Base-by-base conservation (phyloP, 2,888 invertebrate genomes). In the Smittia aterrima region DNA sequence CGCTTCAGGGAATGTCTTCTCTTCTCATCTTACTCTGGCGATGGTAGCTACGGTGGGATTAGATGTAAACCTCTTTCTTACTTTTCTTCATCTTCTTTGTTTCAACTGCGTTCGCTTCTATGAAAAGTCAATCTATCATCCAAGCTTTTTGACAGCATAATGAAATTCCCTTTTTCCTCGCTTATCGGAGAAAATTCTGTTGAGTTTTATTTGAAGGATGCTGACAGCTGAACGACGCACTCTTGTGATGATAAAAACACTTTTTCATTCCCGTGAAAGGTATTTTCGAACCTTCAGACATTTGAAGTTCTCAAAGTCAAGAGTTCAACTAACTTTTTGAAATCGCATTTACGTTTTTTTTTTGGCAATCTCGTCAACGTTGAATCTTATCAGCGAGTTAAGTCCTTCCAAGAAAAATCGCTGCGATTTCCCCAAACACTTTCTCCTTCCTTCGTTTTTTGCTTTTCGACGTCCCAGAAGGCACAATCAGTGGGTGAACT, bases 61-160 rank as follows among this genome's bases (percentile, higher is more conserved):
- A 32, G 32, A 3, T 32, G 4, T 32, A 32, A 32, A 54, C 20
- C 18, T 54, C 54, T 54, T 18, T 47, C 18, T 54, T 54, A 4
- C 16, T 54, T 20, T 7, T 7, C 54, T 18, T 20, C 16, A 1
- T 54, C 16, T 54, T 54, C 20, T n/a, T 18, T 9, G 41, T 54
- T 20, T 54, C n/a, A n/a, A 7, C 20, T 54, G 54, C 16, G 9
- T 20, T 20, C 20, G 16, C 16, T 54, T 4, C 54, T 54, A 18
- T 2, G 20, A 54, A 54, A 54, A 54, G 54, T 9, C 16, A 54
- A 54, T 54, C 54, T n/a, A 54, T 54, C 54, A 54, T 54, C 54
- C 20, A 1, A 16, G 20, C 32, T 9, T 54, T 41, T 54, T 54
- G 54, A 54, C 54, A 54, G 54, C 54, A 13, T 54, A 54, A 54